phyloP scores from a whole-genome alignment of 2,888 invertebrate species.

The Yponomeuta sedellus region DNA sequence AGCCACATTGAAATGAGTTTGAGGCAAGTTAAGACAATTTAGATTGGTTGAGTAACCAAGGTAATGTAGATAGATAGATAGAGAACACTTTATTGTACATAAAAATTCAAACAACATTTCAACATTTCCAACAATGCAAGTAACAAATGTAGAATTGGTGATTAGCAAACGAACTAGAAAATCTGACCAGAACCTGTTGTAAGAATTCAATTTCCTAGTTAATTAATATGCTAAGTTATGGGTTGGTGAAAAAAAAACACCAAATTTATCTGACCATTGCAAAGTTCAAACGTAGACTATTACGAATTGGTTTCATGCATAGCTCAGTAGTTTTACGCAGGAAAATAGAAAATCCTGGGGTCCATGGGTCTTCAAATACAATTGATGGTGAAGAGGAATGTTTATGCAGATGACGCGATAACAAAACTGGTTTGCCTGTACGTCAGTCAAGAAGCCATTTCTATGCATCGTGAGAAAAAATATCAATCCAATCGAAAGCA shows the following conservation, averaged over 20 bases:
- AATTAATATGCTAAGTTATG: too few relatives aligned
- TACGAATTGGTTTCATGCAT: too few relatives aligned
- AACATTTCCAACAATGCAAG: not conserved
- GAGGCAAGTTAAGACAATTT: too few relatives aligned
- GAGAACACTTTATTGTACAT: too few relatives aligned
- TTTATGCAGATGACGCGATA: not conserved
- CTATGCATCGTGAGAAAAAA: constrained; percentile 37
- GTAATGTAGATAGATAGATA: too few relatives aligned
- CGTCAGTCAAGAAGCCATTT: not conserved
- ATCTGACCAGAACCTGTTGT: not conserved
- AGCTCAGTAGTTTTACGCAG: too few relatives aligned
- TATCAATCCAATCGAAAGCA: constrained; percentile 33
- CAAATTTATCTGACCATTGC: too few relatives aligned
- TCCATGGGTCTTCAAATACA: not conserved
- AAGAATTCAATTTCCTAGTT: too few relatives aligned
- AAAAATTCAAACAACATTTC: too few relatives aligned
- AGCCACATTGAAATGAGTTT: not conserved
- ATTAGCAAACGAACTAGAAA: not conserved
- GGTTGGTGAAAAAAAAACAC: too few relatives aligned
- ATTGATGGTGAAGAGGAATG: not conserved
- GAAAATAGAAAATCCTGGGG: not conserved
- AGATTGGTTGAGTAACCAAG: not conserved
- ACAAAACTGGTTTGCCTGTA: not conserved
- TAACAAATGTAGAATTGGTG: not conserved
- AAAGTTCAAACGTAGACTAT: too few relatives aligned